Base-by-base conservation (phyloP, 2,888 invertebrate genomes). In the Ochropleura plecta region DNA sequence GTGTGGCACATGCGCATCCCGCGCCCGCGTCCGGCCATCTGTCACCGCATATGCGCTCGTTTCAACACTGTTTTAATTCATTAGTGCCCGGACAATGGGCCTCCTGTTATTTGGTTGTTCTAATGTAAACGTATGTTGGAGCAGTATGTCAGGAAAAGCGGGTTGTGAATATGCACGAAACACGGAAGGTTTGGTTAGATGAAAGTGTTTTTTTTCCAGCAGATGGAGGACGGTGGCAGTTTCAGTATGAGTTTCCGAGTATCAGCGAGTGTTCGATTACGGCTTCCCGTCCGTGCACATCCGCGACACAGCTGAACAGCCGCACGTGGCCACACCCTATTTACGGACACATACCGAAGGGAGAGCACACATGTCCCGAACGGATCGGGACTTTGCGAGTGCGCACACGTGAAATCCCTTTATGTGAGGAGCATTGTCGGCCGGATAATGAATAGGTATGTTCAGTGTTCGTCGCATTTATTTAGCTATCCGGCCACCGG, bases 311-410 rank as follows among this genome's bases (percentile, higher is more conserved):
- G 96, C 96, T 96, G 96, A 95, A 90, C 96, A 93, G 92, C 93
- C 95, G 95, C 96, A 96, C 96, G 96, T 96, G 96, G 96, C 94
- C 94, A 95, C 93, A 95, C 96, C 96, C 96, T 96, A 96, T 96
- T 96, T 96, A 96, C 96, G 96, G 96, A 96, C 91, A 93, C 95
- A 94, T 93, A 93, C 93, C 93, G 89, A 92, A 95, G 96, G 96
- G 96, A 95, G 96, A 93, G 93, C 95, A 91, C 96, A 96, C 95
- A 96, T 96, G 96, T 96, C 95, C 95, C 93, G 95, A 95, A 95
- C 95, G 94, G 95, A 95, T 96, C 95, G 96, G 93, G 95, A 96
- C 95, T 95, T 95, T 89, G 96, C 95, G 93, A 94, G 94, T 92
- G 93, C 92, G 94, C 93, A 94, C 96, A 96, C 96, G 96, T 96